Conservation (phyloP, 2,113 vertebrate genomes). For the Sula dactylatra region DNA sequence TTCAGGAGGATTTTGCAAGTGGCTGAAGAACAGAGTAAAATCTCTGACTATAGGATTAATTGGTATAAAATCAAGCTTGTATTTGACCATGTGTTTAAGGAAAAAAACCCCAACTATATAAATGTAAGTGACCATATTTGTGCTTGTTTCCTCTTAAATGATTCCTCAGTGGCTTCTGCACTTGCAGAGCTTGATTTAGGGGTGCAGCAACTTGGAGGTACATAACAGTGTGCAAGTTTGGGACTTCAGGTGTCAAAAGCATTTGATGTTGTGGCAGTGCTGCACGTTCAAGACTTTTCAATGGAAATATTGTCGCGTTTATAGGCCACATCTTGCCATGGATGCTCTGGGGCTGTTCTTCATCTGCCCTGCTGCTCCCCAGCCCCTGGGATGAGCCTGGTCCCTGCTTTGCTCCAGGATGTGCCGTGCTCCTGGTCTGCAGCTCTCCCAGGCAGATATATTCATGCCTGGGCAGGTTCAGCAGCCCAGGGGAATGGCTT, state of each 20-base stretch:
- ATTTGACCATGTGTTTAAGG: background rate
- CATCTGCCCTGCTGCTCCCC: background rate
- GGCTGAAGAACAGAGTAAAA: background rate
- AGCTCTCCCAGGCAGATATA: background rate
- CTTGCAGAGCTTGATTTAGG: background rate
- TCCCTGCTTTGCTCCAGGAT: background rate
- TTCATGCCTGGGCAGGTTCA: background rate
- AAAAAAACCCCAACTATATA: background rate
- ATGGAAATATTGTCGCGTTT: rapidly evolving
- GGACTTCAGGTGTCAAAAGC: background rate
- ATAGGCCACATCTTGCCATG: rapidly evolving
- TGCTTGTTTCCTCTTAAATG: background rate
- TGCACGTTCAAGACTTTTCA: background rate
- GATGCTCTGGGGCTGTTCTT: background rate
- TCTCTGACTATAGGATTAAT: background rate
- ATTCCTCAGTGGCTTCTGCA: background rate
- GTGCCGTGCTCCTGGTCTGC: background rate
- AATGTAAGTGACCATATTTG: background rate
- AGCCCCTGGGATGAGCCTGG: background rate
- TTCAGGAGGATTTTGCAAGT: constrained; percentile 26
- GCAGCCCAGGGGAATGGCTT: background rate
- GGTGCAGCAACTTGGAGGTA: background rate
- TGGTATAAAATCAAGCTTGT: background rate
- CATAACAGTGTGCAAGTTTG: rapidly evolving
- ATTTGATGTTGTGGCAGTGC: background rate